Evolutionary conservation across 64 coral and sea anemone genomes (phyloP).

Genomic region (Dendrophyllia cribrosa): DNA sequence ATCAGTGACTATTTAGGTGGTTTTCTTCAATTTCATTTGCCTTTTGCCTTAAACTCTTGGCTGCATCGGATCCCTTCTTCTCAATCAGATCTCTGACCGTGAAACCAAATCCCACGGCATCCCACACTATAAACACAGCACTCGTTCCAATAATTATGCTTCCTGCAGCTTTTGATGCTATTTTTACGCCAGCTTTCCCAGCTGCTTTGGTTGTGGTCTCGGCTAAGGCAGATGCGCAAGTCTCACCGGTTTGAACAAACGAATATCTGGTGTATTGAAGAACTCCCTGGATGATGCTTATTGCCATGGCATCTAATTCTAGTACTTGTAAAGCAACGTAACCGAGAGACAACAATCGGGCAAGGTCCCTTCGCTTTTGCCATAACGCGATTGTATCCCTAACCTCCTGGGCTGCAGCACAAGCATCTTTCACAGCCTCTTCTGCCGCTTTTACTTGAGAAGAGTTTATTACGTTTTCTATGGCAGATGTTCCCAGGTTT

Average conservation of each 20-base stretch:
- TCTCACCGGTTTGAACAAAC: too few relatives aligned
- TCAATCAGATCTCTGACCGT: background rate
- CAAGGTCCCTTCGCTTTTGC: too few relatives aligned
- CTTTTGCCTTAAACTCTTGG: background rate
- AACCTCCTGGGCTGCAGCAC: too few relatives aligned
- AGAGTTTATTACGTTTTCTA: background rate
- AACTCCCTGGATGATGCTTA: too few relatives aligned
- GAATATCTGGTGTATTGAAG: too few relatives aligned
- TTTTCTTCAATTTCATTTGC: background rate
- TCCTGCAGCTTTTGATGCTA: background rate
- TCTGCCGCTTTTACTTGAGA: background rate
- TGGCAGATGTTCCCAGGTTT: background rate
- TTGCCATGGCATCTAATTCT: too few relatives aligned
- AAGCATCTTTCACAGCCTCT: background rate
- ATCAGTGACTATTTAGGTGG: too few relatives aligned
- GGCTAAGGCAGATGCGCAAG: too few relatives aligned
- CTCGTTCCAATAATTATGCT: background rate
- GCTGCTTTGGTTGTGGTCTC: background rate
- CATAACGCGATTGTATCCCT: too few relatives aligned
- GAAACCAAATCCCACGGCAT: background rate
- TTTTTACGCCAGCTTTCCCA: background rate
- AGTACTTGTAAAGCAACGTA: too few relatives aligned
- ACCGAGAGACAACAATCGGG: too few relatives aligned
- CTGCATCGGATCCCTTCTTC: background rate
- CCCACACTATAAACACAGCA: background rate